Evolutionary conservation across 2,797 vertebrate genomes (phyloP).

Genomic region (Ispidina picta): DNA sequence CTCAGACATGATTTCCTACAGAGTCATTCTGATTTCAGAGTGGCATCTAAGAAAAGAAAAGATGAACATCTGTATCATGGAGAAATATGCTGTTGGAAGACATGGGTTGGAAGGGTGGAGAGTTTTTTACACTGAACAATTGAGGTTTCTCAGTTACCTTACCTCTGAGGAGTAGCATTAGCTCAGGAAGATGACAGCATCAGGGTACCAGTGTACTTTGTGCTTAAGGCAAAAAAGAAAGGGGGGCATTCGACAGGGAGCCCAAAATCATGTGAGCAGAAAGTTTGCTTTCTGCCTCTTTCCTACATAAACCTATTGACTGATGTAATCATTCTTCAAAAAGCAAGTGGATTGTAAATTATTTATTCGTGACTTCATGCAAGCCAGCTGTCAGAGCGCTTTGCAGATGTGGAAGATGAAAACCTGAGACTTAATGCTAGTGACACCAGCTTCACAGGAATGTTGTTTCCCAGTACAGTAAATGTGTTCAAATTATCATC

Average conservation of each 20-base stretch:
- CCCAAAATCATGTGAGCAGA: background rate
- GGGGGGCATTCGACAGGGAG: background rate
- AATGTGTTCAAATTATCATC: background rate
- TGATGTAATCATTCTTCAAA: slow-evolving; percentile 13
- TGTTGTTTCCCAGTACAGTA: background rate
- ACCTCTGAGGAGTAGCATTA: background rate
- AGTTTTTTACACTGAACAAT: background rate
- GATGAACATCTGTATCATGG: background rate
- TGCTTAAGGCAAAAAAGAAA: background rate
- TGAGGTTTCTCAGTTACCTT: background rate
- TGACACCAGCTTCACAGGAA: background rate
- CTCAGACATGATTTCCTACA: background rate
- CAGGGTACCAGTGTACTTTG: background rate
- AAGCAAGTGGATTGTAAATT: background rate
- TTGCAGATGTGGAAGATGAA: slow-evolving; percentile 14
- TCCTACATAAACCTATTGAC: background rate
- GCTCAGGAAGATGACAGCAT: background rate
- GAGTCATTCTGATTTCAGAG: background rate
- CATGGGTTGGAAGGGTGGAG: background rate
- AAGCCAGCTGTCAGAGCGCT: slow-evolving; percentile 20
- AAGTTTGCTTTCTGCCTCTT: background rate
- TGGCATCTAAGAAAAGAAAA: background rate
- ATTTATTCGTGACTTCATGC: slow-evolving; percentile 2
- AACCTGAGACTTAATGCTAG: background rate
- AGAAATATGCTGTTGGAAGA: background rate